A percentile compares a stretch with the other conserved stretches of the same genome.
Evolutionary conservation across 1,140 invertebrate genomes (phyloP).

Genomic region (Agrypnia vestita): DNA sequence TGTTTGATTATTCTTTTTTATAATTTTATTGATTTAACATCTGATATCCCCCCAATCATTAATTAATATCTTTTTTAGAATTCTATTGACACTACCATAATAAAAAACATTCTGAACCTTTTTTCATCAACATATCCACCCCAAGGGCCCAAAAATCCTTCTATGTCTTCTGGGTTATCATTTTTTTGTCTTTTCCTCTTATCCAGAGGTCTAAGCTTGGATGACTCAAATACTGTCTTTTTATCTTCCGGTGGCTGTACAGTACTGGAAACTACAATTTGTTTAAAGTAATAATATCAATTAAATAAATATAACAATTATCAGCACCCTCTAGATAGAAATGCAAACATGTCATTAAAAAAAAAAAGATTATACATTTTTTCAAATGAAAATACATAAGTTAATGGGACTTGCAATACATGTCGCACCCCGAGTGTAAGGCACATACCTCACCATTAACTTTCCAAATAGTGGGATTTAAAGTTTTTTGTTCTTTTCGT

Average conservation of each 20-base stretch:
- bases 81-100: too few species aligned
- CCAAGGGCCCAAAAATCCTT: constrained; percentile 98
- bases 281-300: too few species aligned
- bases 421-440: too few species aligned
- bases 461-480: too few species aligned
- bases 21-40: not conserved
- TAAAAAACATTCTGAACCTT: constrained; percentile 64
- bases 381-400: not conserved
- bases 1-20: not conserved
- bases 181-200: constrained; percentile 95
- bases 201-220: constrained; percentile 81
- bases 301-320: too few species aligned
- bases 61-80: not conserved
- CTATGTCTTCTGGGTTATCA: constrained; percentile 92
- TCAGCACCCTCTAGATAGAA: too few species aligned
- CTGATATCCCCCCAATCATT: not conserved
- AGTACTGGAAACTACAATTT: constrained; percentile 68
- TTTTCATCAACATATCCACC: constrained; percentile 94
- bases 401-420: not conserved
- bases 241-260: constrained; percentile 71
- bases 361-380: too few species aligned
- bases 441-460: too few species aligned
- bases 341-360: too few species aligned
- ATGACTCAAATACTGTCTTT: constrained; percentile 93
- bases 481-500: too few species aligned